These are phyloP conservation scores for Choristoneura rosaceana DNA, from an alignment of 2,888 invertebrate genomes.

Conservation along the genomic window DNA sequence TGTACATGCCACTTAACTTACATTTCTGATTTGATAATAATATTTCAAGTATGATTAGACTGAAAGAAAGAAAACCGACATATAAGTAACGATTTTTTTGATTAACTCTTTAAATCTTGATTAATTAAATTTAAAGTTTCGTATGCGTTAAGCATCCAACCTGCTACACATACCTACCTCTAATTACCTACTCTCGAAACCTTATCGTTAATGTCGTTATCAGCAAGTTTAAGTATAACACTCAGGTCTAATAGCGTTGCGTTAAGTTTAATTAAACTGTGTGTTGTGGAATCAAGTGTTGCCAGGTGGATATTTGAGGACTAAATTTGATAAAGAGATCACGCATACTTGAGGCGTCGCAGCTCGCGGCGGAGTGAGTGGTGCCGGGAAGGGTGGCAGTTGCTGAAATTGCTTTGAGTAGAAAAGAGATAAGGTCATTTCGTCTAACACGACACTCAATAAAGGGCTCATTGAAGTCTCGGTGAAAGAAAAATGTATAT, in stretches of 20 bases:
- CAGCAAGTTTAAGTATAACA: background rate
- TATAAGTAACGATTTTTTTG: too few relatives aligned
- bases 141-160: background rate
- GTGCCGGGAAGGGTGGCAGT: constrained; percentile 56
- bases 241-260: background rate
- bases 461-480: background rate
- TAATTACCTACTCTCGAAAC: background rate
- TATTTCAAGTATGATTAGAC: too few relatives aligned
- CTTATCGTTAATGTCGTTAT: background rate
- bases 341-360: constrained; percentile 37
- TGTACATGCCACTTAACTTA: background rate
- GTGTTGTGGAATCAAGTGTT: constrained; percentile 44
- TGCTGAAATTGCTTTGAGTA: constrained; percentile 66
- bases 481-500: background rate
- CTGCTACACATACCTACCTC: too few relatives aligned
- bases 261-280: constrained; percentile 21
- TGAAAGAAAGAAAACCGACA: too few relatives aligned
- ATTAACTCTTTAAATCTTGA: too few relatives aligned
- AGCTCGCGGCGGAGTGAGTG: background rate
- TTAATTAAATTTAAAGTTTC: background rate
- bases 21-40: too few relatives aligned
- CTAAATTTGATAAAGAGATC: constrained; percentile 59
- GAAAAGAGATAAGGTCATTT: constrained; percentile 64
- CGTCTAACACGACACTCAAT: constrained; percentile 24
- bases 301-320: constrained; percentile 58